Conservation (phyloP, 2,888 invertebrate species). For the Synanthedon formicaeformis region DNA sequence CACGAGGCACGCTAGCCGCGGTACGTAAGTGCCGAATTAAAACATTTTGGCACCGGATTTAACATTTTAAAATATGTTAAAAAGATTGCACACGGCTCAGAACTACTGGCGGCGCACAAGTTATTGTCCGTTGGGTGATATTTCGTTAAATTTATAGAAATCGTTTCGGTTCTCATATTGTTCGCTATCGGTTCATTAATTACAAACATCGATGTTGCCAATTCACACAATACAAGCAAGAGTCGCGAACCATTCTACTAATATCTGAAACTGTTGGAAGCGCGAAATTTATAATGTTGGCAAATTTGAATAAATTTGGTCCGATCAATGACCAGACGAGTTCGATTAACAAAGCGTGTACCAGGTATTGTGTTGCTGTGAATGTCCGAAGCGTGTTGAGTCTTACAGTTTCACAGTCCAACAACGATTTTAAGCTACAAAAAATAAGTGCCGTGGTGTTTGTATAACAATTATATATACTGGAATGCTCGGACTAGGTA, state of each 20-base stretch:
- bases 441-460: too few species aligned
- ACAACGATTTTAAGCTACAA: too few species aligned
- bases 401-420: too few species aligned
- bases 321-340: not conserved
- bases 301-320: slow-evolving; percentile 25
- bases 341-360: not conserved
- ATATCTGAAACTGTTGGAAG: slow-evolving; percentile 23
- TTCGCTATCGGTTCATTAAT: slow-evolving; percentile 53
- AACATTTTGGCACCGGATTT: slow-evolving; percentile 45
- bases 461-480: too few species aligned
- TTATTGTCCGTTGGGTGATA: slow-evolving; percentile 43
- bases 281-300: slow-evolving; percentile 34
- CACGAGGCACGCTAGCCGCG: slow-evolving; percentile 22
- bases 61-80: slow-evolving; percentile 41
- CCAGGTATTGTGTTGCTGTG: too few species aligned
- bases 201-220: slow-evolving; percentile 40
- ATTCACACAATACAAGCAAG: slow-evolving; percentile 38
- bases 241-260: slow-evolving; percentile 33
- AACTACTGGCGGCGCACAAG: slow-evolving; percentile 29
- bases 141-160: slow-evolving; percentile 43
- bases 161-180: slow-evolving; percentile 37
- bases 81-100: slow-evolving; percentile 33
- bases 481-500: too few species aligned
- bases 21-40: slow-evolving; percentile 43
- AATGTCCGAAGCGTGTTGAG: too few species aligned